phyloP scores from a whole-genome alignment of 2,888 invertebrate species.

The Scaptomyza cyrtandrae region DNA sequence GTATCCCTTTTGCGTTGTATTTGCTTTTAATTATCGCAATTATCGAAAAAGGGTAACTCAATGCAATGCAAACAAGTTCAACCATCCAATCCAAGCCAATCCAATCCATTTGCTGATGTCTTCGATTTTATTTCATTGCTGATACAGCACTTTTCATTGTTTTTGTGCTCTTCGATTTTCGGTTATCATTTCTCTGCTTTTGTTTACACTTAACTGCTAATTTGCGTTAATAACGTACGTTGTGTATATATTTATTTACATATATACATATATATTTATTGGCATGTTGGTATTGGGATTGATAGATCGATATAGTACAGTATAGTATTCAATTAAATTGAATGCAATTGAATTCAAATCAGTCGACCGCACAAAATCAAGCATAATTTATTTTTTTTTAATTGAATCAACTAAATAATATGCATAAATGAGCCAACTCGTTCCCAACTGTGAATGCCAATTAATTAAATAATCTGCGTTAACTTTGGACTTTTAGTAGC shows the following conservation, averaged over 20 bases:
- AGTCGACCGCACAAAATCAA: conserved; percentile 60
- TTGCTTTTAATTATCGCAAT: conserved; percentile 83
- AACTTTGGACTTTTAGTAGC: conserved; percentile 40
- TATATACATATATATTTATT: no score
- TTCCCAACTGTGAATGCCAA: conserved; percentile 37
- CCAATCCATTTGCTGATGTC: conserved; percentile 74
- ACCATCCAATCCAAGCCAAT: not conserved
- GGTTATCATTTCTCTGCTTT: conserved; percentile 24
- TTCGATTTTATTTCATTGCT: conserved; percentile 64
- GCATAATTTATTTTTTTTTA: conserved; percentile 68
- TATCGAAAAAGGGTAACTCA: conserved; percentile 77
- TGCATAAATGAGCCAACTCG: conserved; percentile 52
- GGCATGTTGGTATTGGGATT: conserved; percentile 29
- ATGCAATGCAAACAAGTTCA: conserved; percentile 64
- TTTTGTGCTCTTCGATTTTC: conserved; percentile 15
- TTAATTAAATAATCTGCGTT: conserved; percentile 70
- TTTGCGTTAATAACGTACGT: conserved; percentile 57
- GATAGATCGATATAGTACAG: no score
- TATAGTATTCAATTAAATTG: conserved; percentile 16
- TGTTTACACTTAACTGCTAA: conserved; percentile 65
- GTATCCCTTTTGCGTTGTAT: conserved; percentile 65
- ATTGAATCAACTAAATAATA: conserved; percentile 59
- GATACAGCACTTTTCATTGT: conserved; percentile 45
- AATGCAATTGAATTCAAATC: conserved; percentile 45
- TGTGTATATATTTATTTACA: not conserved